These are phyloP conservation scores for Dendrolimus pini DNA, from an alignment of 2,888 invertebrate species.

Conservation along the genomic window DNA sequence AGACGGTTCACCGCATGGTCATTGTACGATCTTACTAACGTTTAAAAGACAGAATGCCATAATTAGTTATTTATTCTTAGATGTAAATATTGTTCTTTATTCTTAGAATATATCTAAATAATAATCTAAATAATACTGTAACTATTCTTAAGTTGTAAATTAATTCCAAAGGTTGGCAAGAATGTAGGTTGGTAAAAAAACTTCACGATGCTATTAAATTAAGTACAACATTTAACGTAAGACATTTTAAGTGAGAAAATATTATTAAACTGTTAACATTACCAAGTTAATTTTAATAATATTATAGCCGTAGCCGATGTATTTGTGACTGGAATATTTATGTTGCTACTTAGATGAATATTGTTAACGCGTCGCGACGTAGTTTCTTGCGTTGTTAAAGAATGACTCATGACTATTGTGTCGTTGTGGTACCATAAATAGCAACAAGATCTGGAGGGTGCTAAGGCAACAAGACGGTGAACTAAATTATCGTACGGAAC, in stretches of 20 bases:
- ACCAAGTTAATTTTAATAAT: conserved; percentile 23
- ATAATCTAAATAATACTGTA: conserved; percentile 43
- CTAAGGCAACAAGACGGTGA: conserved; percentile 32
- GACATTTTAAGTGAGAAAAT: background rate
- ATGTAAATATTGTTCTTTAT: too few species aligned
- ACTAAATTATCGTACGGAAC: conserved; percentile 30
- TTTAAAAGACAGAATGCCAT: conserved; percentile 11
- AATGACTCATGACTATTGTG: conserved; percentile 52
- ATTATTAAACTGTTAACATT: conserved; percentile 9
- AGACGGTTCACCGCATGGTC: conserved; percentile 37
- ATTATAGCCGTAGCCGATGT: conserved; percentile 22
- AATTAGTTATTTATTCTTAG: background rate
- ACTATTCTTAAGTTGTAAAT: conserved; percentile 17
- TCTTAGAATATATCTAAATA: conserved; percentile 23
- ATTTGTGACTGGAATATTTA: conserved; percentile 36
- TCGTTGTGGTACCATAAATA: conserved; percentile 54
- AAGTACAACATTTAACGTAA: background rate
- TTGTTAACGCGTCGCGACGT: conserved; percentile 30
- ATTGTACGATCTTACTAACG: background rate
- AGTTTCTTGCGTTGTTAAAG: conserved; percentile 28
- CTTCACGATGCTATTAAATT: too few species aligned
- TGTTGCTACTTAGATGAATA: conserved; percentile 32
- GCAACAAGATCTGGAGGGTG: conserved; percentile 43
- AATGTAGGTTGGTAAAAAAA: too few species aligned
- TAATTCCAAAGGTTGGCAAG: conserved; percentile 1